These are phyloP conservation scores for Molanna angustata DNA, from an alignment of 2,888 invertebrate genomes.

Conservation along the genomic window DNA sequence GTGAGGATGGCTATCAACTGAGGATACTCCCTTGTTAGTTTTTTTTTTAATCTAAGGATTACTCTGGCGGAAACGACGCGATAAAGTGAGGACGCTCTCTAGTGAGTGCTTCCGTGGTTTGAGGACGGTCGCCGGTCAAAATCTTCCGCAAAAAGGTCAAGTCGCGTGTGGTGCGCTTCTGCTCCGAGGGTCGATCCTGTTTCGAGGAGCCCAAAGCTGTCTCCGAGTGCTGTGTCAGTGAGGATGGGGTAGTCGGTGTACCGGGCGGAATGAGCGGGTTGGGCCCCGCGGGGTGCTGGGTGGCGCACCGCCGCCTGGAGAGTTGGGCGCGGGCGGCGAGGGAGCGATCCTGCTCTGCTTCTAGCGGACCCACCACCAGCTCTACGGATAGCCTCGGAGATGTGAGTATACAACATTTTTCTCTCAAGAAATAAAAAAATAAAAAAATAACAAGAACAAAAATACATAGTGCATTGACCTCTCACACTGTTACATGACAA, in stretches of 20 bases:
- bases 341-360: slow-evolving; percentile 59
- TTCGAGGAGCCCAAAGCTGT: slow-evolving; percentile 8
- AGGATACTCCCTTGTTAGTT: no score
- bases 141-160: background rate
- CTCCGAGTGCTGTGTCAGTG: background rate
- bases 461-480: no score
- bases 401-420: slow-evolving; percentile 36
- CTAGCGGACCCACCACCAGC: slow-evolving; percentile 57
- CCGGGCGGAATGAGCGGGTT: slow-evolving; percentile 59
- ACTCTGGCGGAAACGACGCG: no score
- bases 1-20: no score
- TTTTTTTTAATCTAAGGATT: no score
- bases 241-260: slow-evolving; percentile 10
- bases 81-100: no score
- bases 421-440: no score
- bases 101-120: no score
- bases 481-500: no score
- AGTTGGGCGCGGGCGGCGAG: slow-evolving; percentile 75
- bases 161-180: background rate
- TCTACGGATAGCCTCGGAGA: slow-evolving; percentile 55
- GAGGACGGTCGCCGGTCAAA: no score
- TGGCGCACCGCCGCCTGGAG: slow-evolving; percentile 72
- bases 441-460: no score
- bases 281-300: slow-evolving; percentile 74
- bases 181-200: slow-evolving; percentile 1